Evolutionary conservation across 2,888 invertebrate genomes (phyloP).

Genomic region (Ochlodes sylvanus): DNA sequence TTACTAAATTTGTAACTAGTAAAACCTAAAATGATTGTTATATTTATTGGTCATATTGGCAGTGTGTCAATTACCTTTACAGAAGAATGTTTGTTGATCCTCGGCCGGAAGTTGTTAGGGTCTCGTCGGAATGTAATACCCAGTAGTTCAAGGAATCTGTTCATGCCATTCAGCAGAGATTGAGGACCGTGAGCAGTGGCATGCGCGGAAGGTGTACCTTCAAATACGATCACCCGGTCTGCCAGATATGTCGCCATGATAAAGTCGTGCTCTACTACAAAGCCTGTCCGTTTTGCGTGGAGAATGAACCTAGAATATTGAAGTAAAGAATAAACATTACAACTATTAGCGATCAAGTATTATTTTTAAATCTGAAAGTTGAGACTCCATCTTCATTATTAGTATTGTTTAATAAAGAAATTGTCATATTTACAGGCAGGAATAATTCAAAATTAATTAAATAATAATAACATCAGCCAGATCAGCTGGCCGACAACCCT

Average conservation of each 20-base stretch:
- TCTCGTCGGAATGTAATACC: conserved; percentile 99
- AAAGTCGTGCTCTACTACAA: conserved; percentile 99
- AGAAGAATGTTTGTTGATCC: conserved; percentile 98
- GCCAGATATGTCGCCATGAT: conserved; percentile 99
- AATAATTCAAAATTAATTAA: no score
- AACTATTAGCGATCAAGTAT: no score
- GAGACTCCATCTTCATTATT: no score
- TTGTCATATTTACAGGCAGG: no score
- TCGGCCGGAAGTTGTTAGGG: conserved; percentile 98
- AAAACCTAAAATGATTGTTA: no score
- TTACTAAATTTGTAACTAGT: no score
- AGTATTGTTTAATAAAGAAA: no score
- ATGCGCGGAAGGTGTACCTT: conserved; percentile 95
- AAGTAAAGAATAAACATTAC: no score
- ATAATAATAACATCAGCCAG: no score
- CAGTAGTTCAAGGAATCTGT: conserved; percentile 96
- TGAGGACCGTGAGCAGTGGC: conserved; percentile 97
- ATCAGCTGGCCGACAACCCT: no score
- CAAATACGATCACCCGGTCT: conserved; percentile 99
- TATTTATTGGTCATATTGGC: no score
- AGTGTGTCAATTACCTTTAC: conserved; percentile 89
- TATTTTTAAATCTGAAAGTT: no score
- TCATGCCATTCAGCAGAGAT: conserved; percentile 98
- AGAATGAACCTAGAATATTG: conserved; percentile 91
- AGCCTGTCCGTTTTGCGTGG: conserved; percentile 99